phyloP scores from a whole-genome alignment of 2,113 vertebrate genomes.

The Ploceus nigricollis region DNA sequence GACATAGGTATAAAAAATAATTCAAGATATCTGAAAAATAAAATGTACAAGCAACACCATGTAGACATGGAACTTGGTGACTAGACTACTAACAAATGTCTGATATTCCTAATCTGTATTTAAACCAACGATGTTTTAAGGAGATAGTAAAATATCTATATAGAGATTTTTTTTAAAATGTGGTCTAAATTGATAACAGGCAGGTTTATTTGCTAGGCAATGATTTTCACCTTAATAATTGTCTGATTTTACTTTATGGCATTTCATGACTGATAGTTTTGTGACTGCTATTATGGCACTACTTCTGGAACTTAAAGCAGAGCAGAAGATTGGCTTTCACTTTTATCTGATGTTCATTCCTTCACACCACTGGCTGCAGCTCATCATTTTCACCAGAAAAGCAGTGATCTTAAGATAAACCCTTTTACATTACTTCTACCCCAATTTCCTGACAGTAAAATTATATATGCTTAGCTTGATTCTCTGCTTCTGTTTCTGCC shows the following conservation, averaged over 20 bases:
- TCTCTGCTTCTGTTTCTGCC: not conserved
- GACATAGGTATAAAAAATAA: not conserved
- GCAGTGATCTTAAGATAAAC: not conserved
- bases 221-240: not conserved
- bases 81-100: not conserved
- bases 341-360: not conserved
- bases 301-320: not conserved
- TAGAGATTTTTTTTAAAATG: not conserved
- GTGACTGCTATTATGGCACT: not conserved
- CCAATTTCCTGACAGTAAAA: not conserved
- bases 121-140: not conserved
- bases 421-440: not conserved
- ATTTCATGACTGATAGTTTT: not conserved
- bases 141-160: not conserved
- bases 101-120: not conserved
- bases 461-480: not conserved
- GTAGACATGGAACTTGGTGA: not conserved
- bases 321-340: not conserved
- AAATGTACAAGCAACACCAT: accelerated
- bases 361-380: not conserved
- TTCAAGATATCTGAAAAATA: not conserved
- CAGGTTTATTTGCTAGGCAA: not conserved
- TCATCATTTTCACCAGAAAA: not conserved
- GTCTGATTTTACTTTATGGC: not conserved
- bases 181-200: not conserved